These are phyloP conservation scores for Coleophora deauratella DNA, from an alignment of 2,888 invertebrate species.

Conservation along the genomic window DNA sequence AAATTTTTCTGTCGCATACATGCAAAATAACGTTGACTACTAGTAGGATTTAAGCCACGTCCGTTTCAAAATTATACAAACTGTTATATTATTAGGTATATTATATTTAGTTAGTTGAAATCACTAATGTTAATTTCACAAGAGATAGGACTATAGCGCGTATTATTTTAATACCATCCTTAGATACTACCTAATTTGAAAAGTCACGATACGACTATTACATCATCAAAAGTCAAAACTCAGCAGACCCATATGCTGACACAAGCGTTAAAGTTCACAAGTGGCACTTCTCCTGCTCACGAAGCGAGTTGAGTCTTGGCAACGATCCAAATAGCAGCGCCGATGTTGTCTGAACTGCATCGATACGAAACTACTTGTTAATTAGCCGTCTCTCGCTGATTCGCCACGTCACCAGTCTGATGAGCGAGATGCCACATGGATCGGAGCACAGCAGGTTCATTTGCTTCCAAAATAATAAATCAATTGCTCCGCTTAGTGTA, in stretches of 20 bases:
- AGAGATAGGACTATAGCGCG: no score
- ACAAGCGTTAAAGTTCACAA: constrained; percentile 30
- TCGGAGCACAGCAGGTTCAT: constrained; percentile 9
- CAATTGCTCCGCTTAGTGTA: constrained; percentile 19
- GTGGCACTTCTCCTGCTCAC: constrained; percentile 34
- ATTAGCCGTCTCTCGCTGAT: constrained; percentile 28
- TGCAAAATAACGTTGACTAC: constrained; percentile 4
- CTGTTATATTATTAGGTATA: no score
- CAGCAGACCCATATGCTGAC: constrained; percentile 24
- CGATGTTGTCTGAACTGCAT: constrained; percentile 54
- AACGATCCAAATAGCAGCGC: constrained; percentile 40
- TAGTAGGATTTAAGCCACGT: constrained; percentile 4
- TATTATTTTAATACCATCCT: no score
- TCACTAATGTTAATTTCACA: no score
- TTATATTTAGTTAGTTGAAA: no score
- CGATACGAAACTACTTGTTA: constrained; percentile 40
- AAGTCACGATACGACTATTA: no score
- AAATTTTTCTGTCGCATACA: constrained; percentile 18
- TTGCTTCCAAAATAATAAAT: constrained; percentile 19
- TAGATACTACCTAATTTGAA: no score
- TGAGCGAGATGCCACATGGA: neutral
- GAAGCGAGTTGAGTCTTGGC: constrained; percentile 48
- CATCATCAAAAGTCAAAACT: constrained; percentile 7
- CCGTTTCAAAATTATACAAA: constrained; percentile 2
- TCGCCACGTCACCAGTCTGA: constrained; percentile 13